Base-by-base conservation (phyloP, 2,113 vertebrate genomes). In the Anolis carolinensis region DNA sequence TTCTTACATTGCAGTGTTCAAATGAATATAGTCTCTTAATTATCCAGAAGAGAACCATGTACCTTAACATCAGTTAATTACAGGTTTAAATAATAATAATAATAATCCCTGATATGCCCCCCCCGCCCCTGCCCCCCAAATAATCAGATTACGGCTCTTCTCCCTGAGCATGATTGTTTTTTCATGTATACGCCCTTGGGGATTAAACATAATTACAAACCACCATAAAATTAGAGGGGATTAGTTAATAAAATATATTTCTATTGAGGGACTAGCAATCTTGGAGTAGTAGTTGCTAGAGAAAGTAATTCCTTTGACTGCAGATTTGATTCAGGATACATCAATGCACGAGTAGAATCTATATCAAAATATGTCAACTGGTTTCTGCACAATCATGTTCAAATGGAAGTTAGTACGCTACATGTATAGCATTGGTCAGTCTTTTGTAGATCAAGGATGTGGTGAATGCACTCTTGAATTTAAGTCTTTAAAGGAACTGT, bases 171-270 rank as follows among this genome's bases (percentile, higher is more conserved):
- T 0, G 7, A 68, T n/a, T 27, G 5, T 0, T 70, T 78, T 88
- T 72, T 44, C 10, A n/a, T 32, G 2, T 0, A 0, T 32, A 1
- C 80, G 85, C 74, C 52, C 81, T 63, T 27, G 79, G 2, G 0
- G 1, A 23, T 79, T 50, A 3, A 67, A 70, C 7, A 0, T 75
- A 62, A 13, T 0, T 14, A 34, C 36, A 30, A n/a, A 3, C 78
- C n/a, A 25, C n/a, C 25, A 36, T n/a, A 52, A 79, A 73, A 50
- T 73, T 27, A 80, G n/a, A 32, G 36, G n/a, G 55, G 14, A 36
- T 18, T 50, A 4, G 5, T 74, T 75, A 13, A 67, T 74, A 25
- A 73, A 79, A 39, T 79, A 52, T n/a, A 13, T 73, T 74, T 39
- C 16, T 52, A 9, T 55, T 25, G 23, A 36, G 18, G 16, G 32